These are phyloP conservation scores for Megathymus violae DNA, from an alignment of 1,140 invertebrate genomes.

Conservation along the genomic window DNA sequence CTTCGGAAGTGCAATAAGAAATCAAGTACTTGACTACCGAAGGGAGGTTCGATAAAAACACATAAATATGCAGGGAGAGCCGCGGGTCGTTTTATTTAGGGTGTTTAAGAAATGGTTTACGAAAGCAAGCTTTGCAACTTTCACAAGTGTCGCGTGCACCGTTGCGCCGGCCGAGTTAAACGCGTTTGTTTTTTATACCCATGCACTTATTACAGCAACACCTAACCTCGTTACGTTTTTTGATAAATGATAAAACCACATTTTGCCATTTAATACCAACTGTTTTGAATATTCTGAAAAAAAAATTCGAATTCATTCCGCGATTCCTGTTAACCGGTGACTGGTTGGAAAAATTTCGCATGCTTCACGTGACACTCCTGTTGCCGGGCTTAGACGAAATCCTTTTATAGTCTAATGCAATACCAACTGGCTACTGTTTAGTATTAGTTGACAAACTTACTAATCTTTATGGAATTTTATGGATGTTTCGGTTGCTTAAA, in stretches of 20 bases:
- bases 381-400: too few relatives aligned
- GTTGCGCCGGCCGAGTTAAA: background rate
- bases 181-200: background rate
- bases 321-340: too few relatives aligned
- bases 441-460: too few relatives aligned
- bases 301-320: background rate
- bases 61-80: slow-evolving; percentile 8
- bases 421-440: too few relatives aligned
- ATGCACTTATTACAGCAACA: background rate
- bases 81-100: slow-evolving; percentile 18
- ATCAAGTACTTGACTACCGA: slow-evolving; percentile 43
- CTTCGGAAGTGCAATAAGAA: slow-evolving; percentile 67
- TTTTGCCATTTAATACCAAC: background rate
- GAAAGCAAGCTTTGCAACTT: slow-evolving; percentile 14
- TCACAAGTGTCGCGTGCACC: slow-evolving; percentile 3
- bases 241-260: background rate
- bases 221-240: background rate
- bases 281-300: background rate
- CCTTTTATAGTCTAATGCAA: too few relatives aligned
- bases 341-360: too few relatives aligned
- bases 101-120: slow-evolving; percentile 11
- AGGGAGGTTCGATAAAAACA: slow-evolving; percentile 11
- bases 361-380: too few relatives aligned
- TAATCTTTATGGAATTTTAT: too few relatives aligned
- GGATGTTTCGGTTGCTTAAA: too few relatives aligned